Evolutionary conservation across 2,113 vertebrate genomes (phyloP).

Genomic region (Myanophis thanlyinensis): DNA sequence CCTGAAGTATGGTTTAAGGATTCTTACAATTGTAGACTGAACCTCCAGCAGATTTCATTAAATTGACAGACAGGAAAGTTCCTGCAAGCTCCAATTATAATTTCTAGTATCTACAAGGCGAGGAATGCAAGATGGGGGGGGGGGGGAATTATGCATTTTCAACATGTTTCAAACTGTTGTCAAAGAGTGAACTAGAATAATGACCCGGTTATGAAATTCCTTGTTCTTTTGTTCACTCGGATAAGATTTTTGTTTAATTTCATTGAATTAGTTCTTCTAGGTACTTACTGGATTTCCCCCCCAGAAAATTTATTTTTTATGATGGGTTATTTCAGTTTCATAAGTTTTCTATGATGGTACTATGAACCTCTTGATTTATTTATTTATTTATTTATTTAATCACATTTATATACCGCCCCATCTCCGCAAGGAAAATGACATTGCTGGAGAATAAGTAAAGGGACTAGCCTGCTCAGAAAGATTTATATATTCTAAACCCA

Average conservation of each 20-base stretch:
- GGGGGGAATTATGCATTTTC: not conserved
- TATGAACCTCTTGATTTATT: not conserved
- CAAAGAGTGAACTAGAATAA: not conserved
- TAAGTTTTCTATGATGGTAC: not conserved
- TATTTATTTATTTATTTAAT: too few species aligned
- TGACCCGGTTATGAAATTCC: not conserved
- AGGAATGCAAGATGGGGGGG: not conserved
- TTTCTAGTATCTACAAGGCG: not conserved
- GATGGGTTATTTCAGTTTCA: not conserved
- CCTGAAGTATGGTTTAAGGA: not conserved
- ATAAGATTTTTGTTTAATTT: not conserved
- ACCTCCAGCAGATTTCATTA: not conserved
- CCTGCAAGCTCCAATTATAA: not conserved
- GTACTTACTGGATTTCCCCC: not conserved
- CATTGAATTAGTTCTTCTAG: not conserved
- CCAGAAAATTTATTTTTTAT: not conserved
- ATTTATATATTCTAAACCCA: too few species aligned
- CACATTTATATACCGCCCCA: too few species aligned
- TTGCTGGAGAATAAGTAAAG: too few species aligned
- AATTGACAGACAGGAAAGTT: not conserved
- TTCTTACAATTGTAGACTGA: not conserved
- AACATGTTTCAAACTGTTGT: not conserved
- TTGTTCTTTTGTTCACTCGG: not conserved
- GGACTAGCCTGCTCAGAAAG: too few species aligned
- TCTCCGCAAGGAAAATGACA: too few species aligned